phyloP scores from a whole-genome alignment of 2,888 invertebrate species.

The Andrena trimmerana region DNA sequence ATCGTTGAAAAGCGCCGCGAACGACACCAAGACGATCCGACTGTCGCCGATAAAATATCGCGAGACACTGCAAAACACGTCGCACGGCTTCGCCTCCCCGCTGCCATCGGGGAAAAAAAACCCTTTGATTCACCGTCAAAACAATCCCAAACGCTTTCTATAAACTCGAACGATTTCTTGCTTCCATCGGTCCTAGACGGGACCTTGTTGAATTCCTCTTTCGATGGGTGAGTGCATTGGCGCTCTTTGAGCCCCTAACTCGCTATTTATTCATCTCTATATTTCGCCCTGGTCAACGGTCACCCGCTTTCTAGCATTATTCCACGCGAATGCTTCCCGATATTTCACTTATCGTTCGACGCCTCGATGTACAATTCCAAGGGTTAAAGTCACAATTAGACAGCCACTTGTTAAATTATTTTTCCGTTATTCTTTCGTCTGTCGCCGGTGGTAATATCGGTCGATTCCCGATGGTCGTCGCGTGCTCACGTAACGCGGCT shows the following conservation, averaged over 20 bases:
- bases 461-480: too few species aligned
- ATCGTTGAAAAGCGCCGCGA: constrained; percentile 65
- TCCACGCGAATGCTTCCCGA: too few species aligned
- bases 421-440: constrained; percentile 5
- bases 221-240: neutral
- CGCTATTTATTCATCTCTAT: too few species aligned
- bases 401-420: neutral
- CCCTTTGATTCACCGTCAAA: constrained; percentile 51
- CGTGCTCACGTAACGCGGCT: constrained; percentile 2
- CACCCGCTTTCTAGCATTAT: too few species aligned
- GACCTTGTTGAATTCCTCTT: neutral
- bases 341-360: too few species aligned
- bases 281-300: too few species aligned
- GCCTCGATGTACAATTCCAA: too few species aligned
- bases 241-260: neutral
- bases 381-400: too few species aligned
- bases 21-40: constrained; percentile 65
- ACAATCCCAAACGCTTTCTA: constrained; percentile 44
- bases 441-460: neutral
- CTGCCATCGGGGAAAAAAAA: constrained; percentile 18
- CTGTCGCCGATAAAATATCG: constrained; percentile 72
- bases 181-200: neutral
- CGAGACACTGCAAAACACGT: constrained; percentile 63
- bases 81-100: constrained; percentile 14
- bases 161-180: constrained; percentile 44